phyloP scores from a whole-genome alignment of 2,113 vertebrate species.

The Orthonyx spaldingii region DNA sequence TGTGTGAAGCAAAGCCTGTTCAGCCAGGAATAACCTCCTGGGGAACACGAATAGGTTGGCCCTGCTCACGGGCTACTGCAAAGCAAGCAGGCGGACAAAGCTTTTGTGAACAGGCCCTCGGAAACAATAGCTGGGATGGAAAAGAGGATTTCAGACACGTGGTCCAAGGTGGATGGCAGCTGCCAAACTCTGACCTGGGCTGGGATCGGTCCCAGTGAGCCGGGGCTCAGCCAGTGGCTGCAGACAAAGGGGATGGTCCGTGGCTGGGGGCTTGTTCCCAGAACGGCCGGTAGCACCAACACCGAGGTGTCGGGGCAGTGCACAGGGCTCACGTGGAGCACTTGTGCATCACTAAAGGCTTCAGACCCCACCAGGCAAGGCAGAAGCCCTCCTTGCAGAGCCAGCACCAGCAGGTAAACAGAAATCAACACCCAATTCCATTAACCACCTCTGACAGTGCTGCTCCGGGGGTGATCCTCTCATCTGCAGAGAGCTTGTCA shows the following conservation, averaged over 20 bases:
- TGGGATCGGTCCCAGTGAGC: accelerated
- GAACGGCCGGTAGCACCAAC: too few relatives aligned
- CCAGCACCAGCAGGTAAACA: not conserved
- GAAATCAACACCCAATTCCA: not conserved
- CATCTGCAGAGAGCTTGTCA: not conserved
- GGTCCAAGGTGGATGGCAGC: not conserved
- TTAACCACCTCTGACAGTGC: not conserved
- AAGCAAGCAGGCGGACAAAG: not conserved
- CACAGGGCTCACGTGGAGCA: accelerated
- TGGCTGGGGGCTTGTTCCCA: accelerated
- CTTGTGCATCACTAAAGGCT: accelerated
- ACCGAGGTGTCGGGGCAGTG: accelerated
- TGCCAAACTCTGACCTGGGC: not conserved
- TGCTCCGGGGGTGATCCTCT: accelerated
- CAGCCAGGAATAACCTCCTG: not conserved
- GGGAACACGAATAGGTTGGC: not conserved
- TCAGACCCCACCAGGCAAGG: accelerated
- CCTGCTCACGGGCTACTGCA: accelerated
- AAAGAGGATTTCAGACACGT: not conserved
- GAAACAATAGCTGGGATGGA: not conserved
- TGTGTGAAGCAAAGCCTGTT: not conserved
- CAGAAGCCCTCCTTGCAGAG: not conserved
- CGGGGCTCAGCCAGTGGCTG: accelerated
- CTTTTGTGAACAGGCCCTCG: not conserved
- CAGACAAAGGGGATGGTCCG: not conserved